These are phyloP conservation scores for Ammospiza maritima DNA, from an alignment of 2,797 vertebrate genomes.

Conservation along the genomic window DNA sequence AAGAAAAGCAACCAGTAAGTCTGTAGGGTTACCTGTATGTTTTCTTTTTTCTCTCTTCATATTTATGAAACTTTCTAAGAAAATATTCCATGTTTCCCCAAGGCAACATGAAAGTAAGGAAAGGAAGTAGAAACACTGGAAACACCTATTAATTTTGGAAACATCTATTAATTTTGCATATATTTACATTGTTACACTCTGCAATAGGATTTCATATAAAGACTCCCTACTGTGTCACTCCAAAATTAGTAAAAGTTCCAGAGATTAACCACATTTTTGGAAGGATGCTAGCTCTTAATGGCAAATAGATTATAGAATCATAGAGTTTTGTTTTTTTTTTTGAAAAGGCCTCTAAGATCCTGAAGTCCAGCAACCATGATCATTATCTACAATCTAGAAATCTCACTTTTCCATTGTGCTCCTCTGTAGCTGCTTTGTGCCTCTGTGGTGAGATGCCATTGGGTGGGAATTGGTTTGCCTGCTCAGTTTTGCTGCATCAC, in stretches of 20 bases:
- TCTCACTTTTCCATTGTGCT: background rate
- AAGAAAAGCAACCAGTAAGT: background rate
- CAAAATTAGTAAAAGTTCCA: background rate
- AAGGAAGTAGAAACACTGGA: background rate
- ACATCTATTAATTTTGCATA: background rate
- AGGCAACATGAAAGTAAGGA: background rate
- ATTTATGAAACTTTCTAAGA: background rate
- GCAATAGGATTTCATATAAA: background rate
- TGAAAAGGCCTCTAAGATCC: background rate
- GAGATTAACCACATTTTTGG: background rate
- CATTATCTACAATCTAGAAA: background rate
- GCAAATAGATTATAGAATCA: background rate
- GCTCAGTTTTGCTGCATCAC: background rate
- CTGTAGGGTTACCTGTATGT: background rate
- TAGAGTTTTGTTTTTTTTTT: background rate
- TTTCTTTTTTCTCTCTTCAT: background rate
- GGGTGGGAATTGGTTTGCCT: background rate
- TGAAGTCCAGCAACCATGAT: background rate
- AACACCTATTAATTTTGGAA: background rate
- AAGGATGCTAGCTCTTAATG: background rate
- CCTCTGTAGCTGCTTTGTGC: background rate
- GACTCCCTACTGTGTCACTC: background rate
- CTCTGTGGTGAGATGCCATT: background rate
- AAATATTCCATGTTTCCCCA: background rate
- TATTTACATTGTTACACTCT: background rate